A percentile compares a stretch with the other conserved stretches of the same genome.
Evolutionary conservation across 2,113 vertebrate species (phyloP).

Genomic region (Vulpes vulpes): DNA sequence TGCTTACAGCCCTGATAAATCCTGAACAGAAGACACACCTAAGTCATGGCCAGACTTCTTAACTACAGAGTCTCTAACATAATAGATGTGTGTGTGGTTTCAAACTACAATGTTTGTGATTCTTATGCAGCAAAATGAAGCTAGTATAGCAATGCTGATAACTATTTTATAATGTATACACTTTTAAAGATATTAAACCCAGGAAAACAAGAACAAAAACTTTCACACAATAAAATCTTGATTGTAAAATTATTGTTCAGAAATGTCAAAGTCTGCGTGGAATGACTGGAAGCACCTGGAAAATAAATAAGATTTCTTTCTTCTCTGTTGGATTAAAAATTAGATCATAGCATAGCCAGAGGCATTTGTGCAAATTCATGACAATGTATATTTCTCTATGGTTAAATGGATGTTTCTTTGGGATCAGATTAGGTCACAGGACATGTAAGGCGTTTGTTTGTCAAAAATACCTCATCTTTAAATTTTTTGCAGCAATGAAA

Average conservation of each 20-base stretch:
- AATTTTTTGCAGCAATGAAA: constrained; percentile 53
- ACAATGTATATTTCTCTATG: background rate
- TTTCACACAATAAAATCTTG: background rate
- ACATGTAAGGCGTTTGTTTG: constrained; percentile 51
- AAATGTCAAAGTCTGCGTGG: background rate
- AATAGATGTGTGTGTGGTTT: background rate
- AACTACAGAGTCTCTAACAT: background rate
- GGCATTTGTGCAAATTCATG: constrained; percentile 26
- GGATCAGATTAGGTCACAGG: constrained; percentile 53
- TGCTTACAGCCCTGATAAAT: background rate
- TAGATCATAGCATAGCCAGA: constrained; percentile 29
- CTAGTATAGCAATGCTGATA: background rate
- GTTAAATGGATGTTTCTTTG: background rate
- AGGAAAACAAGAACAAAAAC: background rate
- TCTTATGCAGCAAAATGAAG: background rate
- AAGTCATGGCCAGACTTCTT: background rate
- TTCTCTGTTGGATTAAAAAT: constrained; percentile 20
- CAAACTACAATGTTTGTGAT: background rate
- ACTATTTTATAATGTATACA: background rate
- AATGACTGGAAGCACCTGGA: background rate
- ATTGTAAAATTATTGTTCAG: background rate
- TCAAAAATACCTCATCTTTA: constrained; percentile 41
- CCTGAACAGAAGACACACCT: background rate
- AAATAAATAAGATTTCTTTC: background rate
- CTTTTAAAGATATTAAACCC: background rate